Base-by-base conservation (phyloP, 2,888 invertebrate genomes). In the Venusia cambrica region DNA sequence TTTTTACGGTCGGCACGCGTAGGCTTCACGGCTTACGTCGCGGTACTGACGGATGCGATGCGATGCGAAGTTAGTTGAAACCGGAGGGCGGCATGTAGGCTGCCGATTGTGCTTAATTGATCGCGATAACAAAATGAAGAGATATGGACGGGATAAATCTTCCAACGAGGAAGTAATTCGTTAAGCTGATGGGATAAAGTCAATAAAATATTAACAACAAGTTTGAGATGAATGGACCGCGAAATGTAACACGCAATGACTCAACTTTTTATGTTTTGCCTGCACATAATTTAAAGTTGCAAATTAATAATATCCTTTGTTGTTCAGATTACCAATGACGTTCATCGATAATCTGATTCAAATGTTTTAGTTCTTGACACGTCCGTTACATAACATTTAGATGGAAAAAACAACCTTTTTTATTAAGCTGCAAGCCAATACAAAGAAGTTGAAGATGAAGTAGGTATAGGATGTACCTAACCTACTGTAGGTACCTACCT, bases 21-120 rank as follows among this genome's bases (percentile, higher is more conserved):
- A 83, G 81, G 83, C 78, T 83, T 79, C 71, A 69, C 83, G 77
- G 78, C 76, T 68, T 54, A 54, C 80, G 61, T 71, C 70, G 65
- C 70, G 66, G 57, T 66, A 83, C 84, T 84, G 76, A 77, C 45
- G 26, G 37, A n/a, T n/a, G n/a, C n/a, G n/a, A n/a, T n/a, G n/a
- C n/a, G n/a, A n/a, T n/a, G n/a, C n/a, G n/a, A n/a, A n/a, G n/a
- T n/a, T n/a, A 39, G 26, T 48, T 53, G 50, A 42, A 50, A 49
- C 48, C 46, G 38, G 65, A 54, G 52, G 62, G 57, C 61, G 57
- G 56, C 54, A 53, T 57, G 73, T 62, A 75, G 75, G 71, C 63
- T 74, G 74, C 62, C 57, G 69, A 72, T 74, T 67, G 60, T 65
- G 60, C 71, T 72, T 78, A 77, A 77, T 79, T 78, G 71, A 73